Conservation (phyloP, 2,888 invertebrate genomes). For the Baronia brevicornis region DNA sequence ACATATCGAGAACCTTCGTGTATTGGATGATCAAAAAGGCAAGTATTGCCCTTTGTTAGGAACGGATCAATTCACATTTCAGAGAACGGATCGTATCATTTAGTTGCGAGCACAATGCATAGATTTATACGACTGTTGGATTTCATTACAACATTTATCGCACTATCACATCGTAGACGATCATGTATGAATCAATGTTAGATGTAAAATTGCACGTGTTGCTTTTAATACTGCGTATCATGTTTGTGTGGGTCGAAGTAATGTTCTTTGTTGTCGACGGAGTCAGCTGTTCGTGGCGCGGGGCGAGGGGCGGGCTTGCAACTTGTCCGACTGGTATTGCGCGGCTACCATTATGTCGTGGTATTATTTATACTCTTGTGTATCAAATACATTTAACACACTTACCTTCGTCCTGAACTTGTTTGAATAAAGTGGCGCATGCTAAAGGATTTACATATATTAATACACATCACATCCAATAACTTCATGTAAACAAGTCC, state of each 20-base stretch:
- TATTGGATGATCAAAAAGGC: constrained; percentile 73
- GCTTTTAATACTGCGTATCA: constrained; percentile 3
- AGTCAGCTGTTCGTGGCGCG: constrained; percentile 57
- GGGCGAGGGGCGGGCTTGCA: constrained; percentile 29
- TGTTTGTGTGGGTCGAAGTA: constrained; percentile 28
- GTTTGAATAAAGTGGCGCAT: background rate
- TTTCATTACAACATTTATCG: constrained; percentile 2
- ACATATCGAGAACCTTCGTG: constrained; percentile 53
- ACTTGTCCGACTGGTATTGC: constrained; percentile 40
- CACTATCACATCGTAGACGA: background rate
- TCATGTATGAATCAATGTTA: background rate
- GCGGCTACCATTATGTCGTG: constrained; percentile 22
- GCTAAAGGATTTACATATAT: too few species aligned
- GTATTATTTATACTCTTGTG: constrained; percentile 10
- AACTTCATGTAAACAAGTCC: too few species aligned
- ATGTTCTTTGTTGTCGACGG: constrained; percentile 60
- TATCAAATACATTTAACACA: constrained; percentile 7
- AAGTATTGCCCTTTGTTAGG: constrained; percentile 59
- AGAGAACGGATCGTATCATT: too few species aligned
- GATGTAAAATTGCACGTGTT: constrained; percentile 1
- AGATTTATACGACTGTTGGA: too few species aligned
- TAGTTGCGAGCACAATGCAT: too few species aligned
- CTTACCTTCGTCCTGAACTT: constrained; percentile 1
- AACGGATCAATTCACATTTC: constrained; percentile 38
- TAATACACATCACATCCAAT: too few species aligned